phyloP scores from a whole-genome alignment of 2,797 vertebrate species.

The Coregonus suidteri region DNA sequence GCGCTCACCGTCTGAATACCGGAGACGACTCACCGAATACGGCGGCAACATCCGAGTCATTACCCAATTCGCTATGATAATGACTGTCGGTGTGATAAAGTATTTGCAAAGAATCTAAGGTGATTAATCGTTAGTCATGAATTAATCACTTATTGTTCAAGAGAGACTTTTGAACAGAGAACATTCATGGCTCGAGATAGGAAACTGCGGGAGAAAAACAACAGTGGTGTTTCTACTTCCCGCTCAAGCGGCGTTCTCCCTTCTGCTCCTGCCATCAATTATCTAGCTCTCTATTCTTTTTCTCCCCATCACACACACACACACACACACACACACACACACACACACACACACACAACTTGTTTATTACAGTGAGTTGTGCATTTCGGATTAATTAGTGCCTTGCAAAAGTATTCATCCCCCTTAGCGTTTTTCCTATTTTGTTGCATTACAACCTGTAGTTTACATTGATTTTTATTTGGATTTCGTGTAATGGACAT shows the following conservation, averaged over 20 bases:
- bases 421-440: no score
- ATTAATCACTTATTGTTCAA: not conserved
- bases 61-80: not conserved
- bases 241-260: not conserved
- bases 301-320: not conserved
- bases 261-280: not conserved
- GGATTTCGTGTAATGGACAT: no score
- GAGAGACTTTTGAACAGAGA: not conserved
- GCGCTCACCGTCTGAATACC: slow-evolving; percentile 49
- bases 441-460: no score
- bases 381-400: not conserved
- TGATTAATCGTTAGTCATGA: not conserved
- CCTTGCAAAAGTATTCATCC: no score
- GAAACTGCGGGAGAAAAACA: not conserved
- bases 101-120: not conserved
- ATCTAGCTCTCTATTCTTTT: not conserved
- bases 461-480: no score
- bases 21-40: slow-evolving; percentile 28
- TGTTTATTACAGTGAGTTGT: not conserved
- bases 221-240: not conserved
- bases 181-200: not conserved
- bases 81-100: not conserved
- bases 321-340: slow-evolving; percentile 9
- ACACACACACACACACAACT: slow-evolving; percentile 13
- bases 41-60: not conserved